phyloP scores from a whole-genome alignment of 2,888 invertebrate genomes.

The Eueremaeus valkanovi region DNA sequence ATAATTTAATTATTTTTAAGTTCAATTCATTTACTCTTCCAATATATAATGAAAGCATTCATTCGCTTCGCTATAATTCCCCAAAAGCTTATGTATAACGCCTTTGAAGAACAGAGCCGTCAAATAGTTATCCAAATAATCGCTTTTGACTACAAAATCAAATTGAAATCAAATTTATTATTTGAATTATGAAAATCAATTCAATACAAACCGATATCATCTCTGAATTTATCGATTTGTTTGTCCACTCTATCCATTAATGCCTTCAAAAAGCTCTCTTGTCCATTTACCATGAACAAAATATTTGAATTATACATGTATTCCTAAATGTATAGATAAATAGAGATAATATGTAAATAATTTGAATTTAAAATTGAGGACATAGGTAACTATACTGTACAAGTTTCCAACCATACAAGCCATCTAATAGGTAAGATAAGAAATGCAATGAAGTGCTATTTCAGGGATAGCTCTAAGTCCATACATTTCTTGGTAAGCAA shows the following conservation, averaged over 20 bases:
- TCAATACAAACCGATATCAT: background rate
- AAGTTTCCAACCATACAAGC: no score
- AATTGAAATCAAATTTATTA: background rate
- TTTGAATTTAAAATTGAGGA: no score
- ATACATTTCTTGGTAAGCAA: no score
- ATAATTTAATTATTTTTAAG: background rate
- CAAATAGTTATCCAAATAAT: slow-evolving; percentile 36
- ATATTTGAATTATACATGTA: background rate
- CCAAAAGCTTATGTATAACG: background rate
- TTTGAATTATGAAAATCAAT: background rate
- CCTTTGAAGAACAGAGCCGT: slow-evolving; percentile 36
- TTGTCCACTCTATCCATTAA: background rate
- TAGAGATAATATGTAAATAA: background rate
- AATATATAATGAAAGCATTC: slow-evolving; percentile 6
- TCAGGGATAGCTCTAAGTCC: no score
- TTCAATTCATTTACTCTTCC: slow-evolving; percentile 10
- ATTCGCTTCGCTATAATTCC: background rate
- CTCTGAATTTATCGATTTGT: background rate
- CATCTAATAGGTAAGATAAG: no score
- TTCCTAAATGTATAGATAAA: background rate
- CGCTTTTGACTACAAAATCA: background rate
- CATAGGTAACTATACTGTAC: no score
- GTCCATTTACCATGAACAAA: background rate
- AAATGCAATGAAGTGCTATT: no score
- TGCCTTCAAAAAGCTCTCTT: background rate